phyloP scores from a whole-genome alignment of 2,888 invertebrate species.

The Eupelmus urozonus region DNA sequence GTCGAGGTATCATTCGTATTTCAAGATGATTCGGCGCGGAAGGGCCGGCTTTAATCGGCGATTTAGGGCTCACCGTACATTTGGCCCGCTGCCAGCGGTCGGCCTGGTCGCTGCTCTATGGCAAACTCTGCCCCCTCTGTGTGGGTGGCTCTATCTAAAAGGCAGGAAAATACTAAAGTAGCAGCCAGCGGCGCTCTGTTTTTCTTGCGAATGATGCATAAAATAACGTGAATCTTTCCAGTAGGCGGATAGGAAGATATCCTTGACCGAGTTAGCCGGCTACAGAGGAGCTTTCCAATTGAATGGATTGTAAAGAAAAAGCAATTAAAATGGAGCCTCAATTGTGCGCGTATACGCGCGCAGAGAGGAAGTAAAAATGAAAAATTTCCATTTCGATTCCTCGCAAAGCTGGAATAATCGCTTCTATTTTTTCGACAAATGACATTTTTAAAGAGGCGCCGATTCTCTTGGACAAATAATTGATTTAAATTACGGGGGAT shows the following conservation, averaged over 20 bases:
- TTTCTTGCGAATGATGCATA: constrained; percentile 31
- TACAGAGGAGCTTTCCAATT: constrained; percentile 27
- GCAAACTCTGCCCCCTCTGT: no score
- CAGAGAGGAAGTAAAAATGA: neutral
- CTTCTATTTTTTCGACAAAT: constrained; percentile 11
- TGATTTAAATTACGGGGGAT: constrained; percentile 42
- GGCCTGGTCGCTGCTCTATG: neutral
- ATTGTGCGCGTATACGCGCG: neutral
- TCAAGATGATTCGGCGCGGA: constrained; percentile 50
- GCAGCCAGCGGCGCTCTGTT: neutral
- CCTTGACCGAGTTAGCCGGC: constrained; percentile 52
- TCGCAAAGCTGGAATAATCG: no score
- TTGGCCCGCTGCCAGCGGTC: constrained; percentile 48
- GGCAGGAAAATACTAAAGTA: no score
- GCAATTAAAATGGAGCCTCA: constrained; percentile 35
- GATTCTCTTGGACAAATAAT: constrained; percentile 33
- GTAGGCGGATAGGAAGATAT: constrained; percentile 19
- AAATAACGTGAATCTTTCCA: constrained; percentile 41
- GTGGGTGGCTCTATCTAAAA: no score
- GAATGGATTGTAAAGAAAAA: constrained; percentile 45
- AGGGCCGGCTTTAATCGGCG: constrained; percentile 55
- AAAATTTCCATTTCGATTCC: neutral
- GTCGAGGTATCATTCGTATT: constrained; percentile 32
- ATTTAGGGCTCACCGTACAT: constrained; percentile 47
- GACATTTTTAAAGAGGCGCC: neutral